phyloP scores from a whole-genome alignment of 2,113 vertebrate species.

The Percina caprodes region DNA sequence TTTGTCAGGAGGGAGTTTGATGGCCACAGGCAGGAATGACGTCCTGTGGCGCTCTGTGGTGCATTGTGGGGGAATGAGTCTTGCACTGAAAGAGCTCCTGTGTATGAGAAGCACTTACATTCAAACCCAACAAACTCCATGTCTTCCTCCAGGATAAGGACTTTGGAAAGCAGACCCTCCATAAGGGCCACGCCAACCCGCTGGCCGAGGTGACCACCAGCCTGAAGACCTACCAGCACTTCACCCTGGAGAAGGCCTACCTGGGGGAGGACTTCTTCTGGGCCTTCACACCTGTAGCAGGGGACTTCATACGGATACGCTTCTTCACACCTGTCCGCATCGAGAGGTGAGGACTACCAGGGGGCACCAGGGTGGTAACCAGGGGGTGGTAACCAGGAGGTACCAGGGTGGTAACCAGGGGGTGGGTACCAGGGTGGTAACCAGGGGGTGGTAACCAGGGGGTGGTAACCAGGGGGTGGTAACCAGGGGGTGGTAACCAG shows the following conservation, averaged over 20 bases:
- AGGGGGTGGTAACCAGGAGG: no score
- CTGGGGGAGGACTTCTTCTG: slow-evolving; percentile 98
- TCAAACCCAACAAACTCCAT: neutral
- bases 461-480: no score
- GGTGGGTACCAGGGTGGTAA: neutral
- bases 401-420: no score
- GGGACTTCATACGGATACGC: slow-evolving; percentile 97
- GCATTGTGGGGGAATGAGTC: no score
- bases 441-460: no score
- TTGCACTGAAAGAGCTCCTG: no score
- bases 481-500: no score
- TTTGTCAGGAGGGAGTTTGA: no score
- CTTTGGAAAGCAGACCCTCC: slow-evolving; percentile 94
- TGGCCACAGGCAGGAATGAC: no score
- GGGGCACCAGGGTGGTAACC: neutral
- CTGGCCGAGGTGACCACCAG: slow-evolving; percentile 97
- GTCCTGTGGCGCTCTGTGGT: no score
- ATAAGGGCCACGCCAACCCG: slow-evolving; percentile 96
- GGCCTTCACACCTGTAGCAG: slow-evolving; percentile 95
- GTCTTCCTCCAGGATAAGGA: slow-evolving; percentile 90
- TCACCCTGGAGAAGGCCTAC: slow-evolving; percentile 98
- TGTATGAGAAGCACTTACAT: no score
- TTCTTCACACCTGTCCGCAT: slow-evolving; percentile 97
- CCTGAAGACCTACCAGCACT: slow-evolving; percentile 99
- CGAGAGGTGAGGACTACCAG: slow-evolving; percentile 87